Conservation (phyloP, 1,140 invertebrate species). For the Campoletis sonorensis region DNA sequence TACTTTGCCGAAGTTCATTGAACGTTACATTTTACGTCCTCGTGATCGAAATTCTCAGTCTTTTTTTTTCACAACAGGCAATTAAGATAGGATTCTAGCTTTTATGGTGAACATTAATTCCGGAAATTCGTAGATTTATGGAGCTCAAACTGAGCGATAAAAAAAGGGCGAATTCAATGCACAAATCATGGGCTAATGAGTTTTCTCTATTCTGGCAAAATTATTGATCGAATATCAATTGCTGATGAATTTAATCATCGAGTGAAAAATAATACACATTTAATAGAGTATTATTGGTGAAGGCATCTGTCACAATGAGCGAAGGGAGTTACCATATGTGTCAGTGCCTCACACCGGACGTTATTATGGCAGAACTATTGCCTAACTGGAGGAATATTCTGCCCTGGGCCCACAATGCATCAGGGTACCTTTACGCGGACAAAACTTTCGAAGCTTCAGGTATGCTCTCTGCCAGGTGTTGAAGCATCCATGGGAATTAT, state of each 20-base stretch:
- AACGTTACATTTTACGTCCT: background rate
- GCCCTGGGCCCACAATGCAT: constrained; percentile 40
- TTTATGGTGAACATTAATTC: background rate
- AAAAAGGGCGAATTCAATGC: background rate
- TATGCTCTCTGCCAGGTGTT: constrained; percentile 69
- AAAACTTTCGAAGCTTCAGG: constrained; percentile 61
- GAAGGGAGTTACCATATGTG: constrained; percentile 65
- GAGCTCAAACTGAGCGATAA: background rate
- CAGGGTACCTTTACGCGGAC: constrained; percentile 55
- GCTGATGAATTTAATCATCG: background rate
- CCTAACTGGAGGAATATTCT: constrained; percentile 53
- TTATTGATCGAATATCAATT: background rate
- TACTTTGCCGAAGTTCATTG: background rate
- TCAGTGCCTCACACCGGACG: constrained; percentile 62
- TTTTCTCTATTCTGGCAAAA: background rate
- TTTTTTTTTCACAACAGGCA: background rate
- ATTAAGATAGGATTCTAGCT: too few relatives aligned
- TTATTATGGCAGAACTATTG: constrained; percentile 68
- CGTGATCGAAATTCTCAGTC: background rate
- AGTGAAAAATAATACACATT: constrained; percentile 46
- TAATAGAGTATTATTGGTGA: constrained; percentile 48
- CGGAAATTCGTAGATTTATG: background rate
- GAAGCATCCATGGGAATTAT: constrained; percentile 73
- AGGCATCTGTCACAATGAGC: constrained; percentile 65
- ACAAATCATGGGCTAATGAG: background rate